Evolutionary conservation across 2,797 vertebrate genomes (phyloP).

Genomic region (Bradypodion ventrale): DNA sequence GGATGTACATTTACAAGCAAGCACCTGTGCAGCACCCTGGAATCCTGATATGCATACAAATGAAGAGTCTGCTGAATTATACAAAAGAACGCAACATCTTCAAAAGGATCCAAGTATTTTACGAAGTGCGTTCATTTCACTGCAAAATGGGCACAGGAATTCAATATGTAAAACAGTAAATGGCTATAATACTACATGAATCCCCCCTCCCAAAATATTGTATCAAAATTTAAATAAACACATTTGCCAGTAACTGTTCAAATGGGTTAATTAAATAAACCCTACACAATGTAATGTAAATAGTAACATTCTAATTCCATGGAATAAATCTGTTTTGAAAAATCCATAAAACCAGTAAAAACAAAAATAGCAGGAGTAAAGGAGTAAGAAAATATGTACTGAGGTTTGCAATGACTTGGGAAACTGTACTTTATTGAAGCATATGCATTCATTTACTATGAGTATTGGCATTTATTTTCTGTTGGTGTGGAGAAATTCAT

Average conservation of each 20-base stretch:
- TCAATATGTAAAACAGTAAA: not conserved
- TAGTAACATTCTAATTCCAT: not conserved
- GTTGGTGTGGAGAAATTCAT: too few species aligned
- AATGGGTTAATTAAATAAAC: too few species aligned
- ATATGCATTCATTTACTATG: too few species aligned
- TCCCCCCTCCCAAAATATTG: too few species aligned
- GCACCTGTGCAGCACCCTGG: slow-evolving; percentile 14
- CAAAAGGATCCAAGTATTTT: not conserved
- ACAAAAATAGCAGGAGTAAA: not conserved
- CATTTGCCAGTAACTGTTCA: not conserved
- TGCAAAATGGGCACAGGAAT: not conserved
- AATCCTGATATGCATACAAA: slow-evolving; percentile 20
- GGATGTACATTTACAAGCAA: slow-evolving; percentile 27
- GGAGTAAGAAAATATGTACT: not conserved
- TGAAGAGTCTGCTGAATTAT: not conserved
- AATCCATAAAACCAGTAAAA: not conserved
- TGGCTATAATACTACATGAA: not conserved
- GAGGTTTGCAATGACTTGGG: not conserved
- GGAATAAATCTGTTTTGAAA: not conserved
- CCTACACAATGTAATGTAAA: too few species aligned
- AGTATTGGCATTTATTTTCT: too few species aligned
- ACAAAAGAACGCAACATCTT: not conserved
- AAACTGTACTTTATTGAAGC: too few species aligned
- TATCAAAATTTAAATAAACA: too few species aligned
- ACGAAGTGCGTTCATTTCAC: not conserved